Percentiles rank a stretch among this genome's conserved stretches.
These are phyloP conservation scores for Jordanella pulchra DNA, from an alignment of 2,797 vertebrate genomes.

Conservation along the genomic window DNA sequence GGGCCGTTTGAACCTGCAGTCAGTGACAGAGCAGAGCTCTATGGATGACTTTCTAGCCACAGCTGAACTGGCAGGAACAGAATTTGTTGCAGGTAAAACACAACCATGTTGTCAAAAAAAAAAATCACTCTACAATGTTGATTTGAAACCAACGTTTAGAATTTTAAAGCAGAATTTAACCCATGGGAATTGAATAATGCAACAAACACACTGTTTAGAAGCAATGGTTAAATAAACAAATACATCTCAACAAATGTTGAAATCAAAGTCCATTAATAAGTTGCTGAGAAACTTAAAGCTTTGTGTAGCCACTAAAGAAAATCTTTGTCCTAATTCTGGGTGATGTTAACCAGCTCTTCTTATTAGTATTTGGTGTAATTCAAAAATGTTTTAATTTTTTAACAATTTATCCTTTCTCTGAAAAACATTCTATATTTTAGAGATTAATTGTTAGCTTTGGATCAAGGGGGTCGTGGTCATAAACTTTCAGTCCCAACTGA, in stretches of 20 bases:
- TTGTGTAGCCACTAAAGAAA: not conserved
- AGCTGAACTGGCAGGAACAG: slow-evolving; percentile 91
- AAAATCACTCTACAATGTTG: not conserved
- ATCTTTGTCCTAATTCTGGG: not conserved
- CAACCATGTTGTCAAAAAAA: not conserved
- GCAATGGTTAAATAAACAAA: not conserved
- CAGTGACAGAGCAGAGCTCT: slow-evolving; percentile 92
- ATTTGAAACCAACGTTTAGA: not conserved
- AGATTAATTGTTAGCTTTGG: too few relatives aligned
- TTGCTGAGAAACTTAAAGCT: not conserved
- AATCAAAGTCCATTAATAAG: not conserved
- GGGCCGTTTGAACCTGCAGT: slow-evolving; percentile 89
- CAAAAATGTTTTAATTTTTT: too few relatives aligned
- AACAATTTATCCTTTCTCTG: too few relatives aligned
- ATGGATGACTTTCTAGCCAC: slow-evolving; percentile 95
- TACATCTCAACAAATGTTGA: not conserved
- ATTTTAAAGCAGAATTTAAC: not conserved
- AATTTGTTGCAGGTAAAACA: slow-evolving; percentile 87
- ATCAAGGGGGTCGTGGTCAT: too few relatives aligned
- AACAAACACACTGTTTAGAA: not conserved
- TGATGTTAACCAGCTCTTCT: too few relatives aligned
- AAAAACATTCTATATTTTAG: too few relatives aligned
- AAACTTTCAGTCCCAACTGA: too few relatives aligned
- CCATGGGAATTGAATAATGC: not conserved
- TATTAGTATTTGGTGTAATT: not conserved